Conservation (phyloP, 2,888 invertebrate species). For the Eremobia ochroleuca region DNA sequence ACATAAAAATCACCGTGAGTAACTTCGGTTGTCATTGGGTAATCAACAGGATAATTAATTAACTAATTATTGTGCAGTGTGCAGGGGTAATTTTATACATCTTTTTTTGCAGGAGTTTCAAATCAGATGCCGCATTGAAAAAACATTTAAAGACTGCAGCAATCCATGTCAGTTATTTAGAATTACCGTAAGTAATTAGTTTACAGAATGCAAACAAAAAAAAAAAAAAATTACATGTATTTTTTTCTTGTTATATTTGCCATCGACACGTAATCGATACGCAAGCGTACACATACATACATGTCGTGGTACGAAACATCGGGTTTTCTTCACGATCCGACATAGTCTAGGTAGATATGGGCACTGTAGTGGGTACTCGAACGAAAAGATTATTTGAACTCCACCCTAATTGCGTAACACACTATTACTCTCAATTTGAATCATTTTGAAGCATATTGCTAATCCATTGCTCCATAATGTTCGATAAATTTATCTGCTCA, state of each 20-base stretch:
- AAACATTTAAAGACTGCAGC: slow-evolving; percentile 81
- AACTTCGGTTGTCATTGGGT: background rate
- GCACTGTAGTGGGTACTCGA: background rate
- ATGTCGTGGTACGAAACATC: background rate
- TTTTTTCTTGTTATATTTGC: no score
- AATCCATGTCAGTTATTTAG: slow-evolving; percentile 78
- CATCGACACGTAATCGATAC: no score
- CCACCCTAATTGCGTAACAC: no score
- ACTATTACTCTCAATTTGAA: no score
- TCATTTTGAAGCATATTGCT: no score
- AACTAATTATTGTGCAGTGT: background rate
- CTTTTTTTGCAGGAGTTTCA: slow-evolving; percentile 79
- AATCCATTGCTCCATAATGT: no score
- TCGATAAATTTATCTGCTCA: no score
- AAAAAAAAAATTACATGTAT: no score
- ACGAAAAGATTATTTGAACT: background rate
- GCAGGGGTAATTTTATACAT: background rate
- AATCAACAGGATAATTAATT: background rate
- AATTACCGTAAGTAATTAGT: slow-evolving; percentile 79
- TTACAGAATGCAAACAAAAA: background rate
- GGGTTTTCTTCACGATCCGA: background rate
- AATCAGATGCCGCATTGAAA: slow-evolving; percentile 78
- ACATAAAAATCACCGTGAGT: background rate
- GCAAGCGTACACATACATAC: slow-evolving; percentile 34
- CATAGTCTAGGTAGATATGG: background rate